These are phyloP conservation scores for Riparia riparia DNA, from an alignment of 2,113 vertebrate species.

Conservation along the genomic window DNA sequence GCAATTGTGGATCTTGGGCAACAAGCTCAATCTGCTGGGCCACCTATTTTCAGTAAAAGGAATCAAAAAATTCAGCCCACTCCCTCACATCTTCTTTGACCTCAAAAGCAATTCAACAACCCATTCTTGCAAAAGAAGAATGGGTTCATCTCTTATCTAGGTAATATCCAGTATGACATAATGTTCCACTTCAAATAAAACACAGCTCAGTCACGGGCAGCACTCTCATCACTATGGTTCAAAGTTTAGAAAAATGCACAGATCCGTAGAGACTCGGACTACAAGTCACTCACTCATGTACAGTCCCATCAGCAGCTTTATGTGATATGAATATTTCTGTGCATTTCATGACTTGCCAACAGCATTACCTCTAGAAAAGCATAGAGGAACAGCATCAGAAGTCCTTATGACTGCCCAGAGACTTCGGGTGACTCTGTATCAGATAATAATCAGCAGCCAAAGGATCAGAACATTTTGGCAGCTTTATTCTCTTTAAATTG, in stretches of 20 bases:
- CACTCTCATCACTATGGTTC: neutral
- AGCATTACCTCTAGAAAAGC: neutral
- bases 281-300: neutral
- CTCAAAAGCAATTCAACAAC: neutral
- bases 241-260: neutral
- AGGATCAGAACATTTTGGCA: neutral
- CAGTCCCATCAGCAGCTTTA: neutral
- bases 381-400: neutral
- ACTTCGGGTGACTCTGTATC: neutral
- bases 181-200: neutral
- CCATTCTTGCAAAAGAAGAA: neutral
- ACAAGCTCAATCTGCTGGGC: neutral
- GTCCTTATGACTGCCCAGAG: neutral
- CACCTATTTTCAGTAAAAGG: neutral
- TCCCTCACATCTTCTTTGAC: neutral
- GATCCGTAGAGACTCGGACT: neutral
- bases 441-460: neutral
- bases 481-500: constrained; percentile 36
- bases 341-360: neutral
- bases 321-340: neutral
- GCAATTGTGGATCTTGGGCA: no score
- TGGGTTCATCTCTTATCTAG: neutral
- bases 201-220: neutral
- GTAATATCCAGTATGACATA: neutral
- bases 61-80: neutral